A percentile compares a stretch with the other conserved stretches of the same genome.
Conservation (phyloP, 2,797 vertebrate genomes). For the Odontamblyopus lacepedii region DNA sequence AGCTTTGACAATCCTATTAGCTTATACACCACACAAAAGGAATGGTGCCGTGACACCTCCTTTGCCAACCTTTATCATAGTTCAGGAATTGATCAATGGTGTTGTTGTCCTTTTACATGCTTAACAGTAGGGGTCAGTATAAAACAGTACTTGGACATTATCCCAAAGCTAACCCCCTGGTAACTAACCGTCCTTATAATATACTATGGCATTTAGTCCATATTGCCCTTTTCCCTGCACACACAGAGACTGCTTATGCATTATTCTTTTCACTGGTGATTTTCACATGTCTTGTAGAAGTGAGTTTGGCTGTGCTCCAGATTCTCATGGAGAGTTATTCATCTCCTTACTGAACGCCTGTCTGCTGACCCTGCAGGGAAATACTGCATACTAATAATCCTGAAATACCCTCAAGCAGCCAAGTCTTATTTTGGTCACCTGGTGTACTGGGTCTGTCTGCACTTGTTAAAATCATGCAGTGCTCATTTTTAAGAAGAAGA, state of each 20-base stretch:
- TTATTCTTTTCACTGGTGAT: slow-evolving; percentile 20
- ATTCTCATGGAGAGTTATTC: slow-evolving; percentile 39
- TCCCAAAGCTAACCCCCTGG: background rate
- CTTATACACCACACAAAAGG: background rate
- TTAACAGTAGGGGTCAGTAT: slow-evolving; percentile 55
- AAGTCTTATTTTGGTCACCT: slow-evolving; percentile 3
- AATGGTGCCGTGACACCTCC: background rate
- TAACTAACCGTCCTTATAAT: background rate
- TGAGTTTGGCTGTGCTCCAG: slow-evolving; percentile 21
- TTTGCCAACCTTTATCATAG: background rate
- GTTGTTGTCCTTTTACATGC: slow-evolving; percentile 17
- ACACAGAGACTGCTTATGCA: background rate
- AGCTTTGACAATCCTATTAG: background rate
- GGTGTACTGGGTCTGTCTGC: slow-evolving; percentile 11
- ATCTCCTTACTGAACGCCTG: slow-evolving; percentile 18
- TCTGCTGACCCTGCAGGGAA: slow-evolving; percentile 26
- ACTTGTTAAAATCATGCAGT: background rate
- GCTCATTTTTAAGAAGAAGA: background rate
- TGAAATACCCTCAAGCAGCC: slow-evolving; percentile 14
- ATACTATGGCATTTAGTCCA: background rate
- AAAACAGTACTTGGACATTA: slow-evolving; percentile 21
- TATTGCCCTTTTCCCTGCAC: slow-evolving; percentile 7
- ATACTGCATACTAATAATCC: slow-evolving; percentile 19
- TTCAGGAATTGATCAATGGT: background rate
- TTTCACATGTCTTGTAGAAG: slow-evolving; percentile 13